Evolutionary conservation across 1,140 invertebrate species (phyloP), one percentile per base, ranked within the genome.

Genomic region (Diorhabda elongata): DNA sequence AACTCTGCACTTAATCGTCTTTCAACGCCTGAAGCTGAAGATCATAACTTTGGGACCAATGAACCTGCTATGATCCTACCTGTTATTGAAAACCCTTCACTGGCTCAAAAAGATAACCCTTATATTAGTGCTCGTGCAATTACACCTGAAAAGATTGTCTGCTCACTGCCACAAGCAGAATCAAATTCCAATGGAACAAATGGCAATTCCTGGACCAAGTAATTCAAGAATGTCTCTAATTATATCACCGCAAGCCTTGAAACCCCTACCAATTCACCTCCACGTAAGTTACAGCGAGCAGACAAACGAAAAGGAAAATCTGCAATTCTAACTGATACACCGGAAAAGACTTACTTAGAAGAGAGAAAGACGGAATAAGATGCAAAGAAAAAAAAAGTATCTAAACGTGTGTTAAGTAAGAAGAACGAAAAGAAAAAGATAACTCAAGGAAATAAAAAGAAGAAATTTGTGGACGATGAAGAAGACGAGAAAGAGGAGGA

Each of bases 1-100:
- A 63, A 63, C 7, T 63, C 44, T 3, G 11, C 4, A 9, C 5
- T 26, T 61, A 61, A 61, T 61, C 60, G 60, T 61, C 26, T 26
- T 26, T 26, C 26, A 26, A 26, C 26, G 26, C 26, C 26, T 26
- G 26, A 26, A 26, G 26, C 26, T 26, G 26, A 26, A 26, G 26
- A 26, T 26, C 26, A 26, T 26, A 26, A 26, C 26, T 26, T 26
- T 26, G 26, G 26, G 26, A 26, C 26, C 26, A 26, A 26, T 26
- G 26, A 26, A 26, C 26, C 26, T 26, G 11, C 11, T 11, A 11
- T 11, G 11, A 11, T 11, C 11, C 11, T 11, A 0, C 11, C 0
- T 11, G 11, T 11, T 11, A 11, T 11, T 11, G 11, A 11, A 11
- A 11, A 11, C 11, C 11, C 11, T 26, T 26, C 26, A 26, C 26